These are phyloP conservation scores for Pseudorasbora parva DNA, from an alignment of 2,113 vertebrate genomes.

Conservation along the genomic window DNA sequence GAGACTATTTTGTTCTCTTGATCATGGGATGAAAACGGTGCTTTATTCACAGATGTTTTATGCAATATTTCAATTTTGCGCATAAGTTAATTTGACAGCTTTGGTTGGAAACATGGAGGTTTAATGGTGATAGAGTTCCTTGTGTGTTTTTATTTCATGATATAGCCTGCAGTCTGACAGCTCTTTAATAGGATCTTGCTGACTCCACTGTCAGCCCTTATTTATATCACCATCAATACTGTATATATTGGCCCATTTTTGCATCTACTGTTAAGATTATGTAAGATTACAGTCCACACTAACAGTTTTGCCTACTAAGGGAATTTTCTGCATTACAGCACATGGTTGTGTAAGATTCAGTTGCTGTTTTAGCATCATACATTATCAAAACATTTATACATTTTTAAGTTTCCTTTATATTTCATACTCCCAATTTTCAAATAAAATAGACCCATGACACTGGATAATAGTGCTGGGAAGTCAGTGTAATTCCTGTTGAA, in stretches of 20 bases:
- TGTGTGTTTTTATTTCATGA: not conserved
- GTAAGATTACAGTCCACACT: conserved; percentile 2
- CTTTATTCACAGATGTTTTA: too few relatives aligned
- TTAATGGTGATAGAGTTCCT: not conserved
- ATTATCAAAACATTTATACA: not conserved
- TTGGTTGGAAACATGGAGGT: not conserved
- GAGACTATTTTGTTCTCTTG: too few relatives aligned
- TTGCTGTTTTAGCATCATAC: too few relatives aligned
- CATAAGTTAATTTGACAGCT: too few relatives aligned
- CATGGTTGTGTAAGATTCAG: not conserved
- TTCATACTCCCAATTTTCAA: not conserved
- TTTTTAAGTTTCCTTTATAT: not conserved
- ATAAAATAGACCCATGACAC: not conserved
- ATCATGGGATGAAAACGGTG: too few relatives aligned
- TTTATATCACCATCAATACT: conserved; percentile 19
- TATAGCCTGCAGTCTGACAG: not conserved
- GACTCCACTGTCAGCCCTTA: conserved; percentile 20
- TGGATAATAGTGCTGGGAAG: not conserved
- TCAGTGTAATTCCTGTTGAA: not conserved
- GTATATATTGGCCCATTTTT: not conserved
- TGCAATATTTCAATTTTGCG: too few relatives aligned
- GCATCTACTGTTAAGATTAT: not conserved
- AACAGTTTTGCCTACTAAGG: conserved; percentile 1
- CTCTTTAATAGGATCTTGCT: conserved; percentile 13
- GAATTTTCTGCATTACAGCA: not conserved